phyloP scores from a whole-genome alignment of 2,797 vertebrate species.

The Pipistrellus pipistrellus region DNA sequence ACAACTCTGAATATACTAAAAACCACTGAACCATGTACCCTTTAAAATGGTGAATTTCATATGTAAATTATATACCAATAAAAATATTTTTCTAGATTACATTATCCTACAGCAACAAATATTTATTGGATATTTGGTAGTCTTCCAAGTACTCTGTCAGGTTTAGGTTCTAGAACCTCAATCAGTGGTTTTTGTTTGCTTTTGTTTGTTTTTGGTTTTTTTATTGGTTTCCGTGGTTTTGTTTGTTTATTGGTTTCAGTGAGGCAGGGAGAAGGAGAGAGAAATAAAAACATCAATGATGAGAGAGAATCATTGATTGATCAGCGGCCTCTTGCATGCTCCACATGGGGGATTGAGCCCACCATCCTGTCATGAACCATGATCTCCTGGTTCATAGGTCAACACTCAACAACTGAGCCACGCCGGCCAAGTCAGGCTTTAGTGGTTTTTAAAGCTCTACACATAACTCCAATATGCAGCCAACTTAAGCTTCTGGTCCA shows the following conservation, averaged over 20 bases:
- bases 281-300: too few species aligned
- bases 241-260: background rate
- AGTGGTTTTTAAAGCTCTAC: background rate
- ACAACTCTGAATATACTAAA: background rate
- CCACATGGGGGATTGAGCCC: too few species aligned
- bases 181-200: too few species aligned
- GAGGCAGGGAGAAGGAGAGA: background rate
- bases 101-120: background rate
- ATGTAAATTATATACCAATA: background rate
- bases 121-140: background rate
- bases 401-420: too few species aligned
- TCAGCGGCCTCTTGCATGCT: too few species aligned
- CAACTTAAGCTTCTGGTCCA: background rate
- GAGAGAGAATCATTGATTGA: too few species aligned
- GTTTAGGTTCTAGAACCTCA: background rate
- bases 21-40: background rate
- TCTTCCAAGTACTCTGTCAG: background rate
- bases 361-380: too few species aligned
- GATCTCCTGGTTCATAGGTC: too few species aligned
- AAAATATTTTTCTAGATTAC: conserved; percentile 9
- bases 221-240: too few species aligned
- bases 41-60: background rate
- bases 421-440: background rate
- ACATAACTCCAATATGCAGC: background rate
- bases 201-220: too few species aligned